phyloP scores from a whole-genome alignment of 2,113 vertebrate genomes.

The Odocoileus virginianus region DNA sequence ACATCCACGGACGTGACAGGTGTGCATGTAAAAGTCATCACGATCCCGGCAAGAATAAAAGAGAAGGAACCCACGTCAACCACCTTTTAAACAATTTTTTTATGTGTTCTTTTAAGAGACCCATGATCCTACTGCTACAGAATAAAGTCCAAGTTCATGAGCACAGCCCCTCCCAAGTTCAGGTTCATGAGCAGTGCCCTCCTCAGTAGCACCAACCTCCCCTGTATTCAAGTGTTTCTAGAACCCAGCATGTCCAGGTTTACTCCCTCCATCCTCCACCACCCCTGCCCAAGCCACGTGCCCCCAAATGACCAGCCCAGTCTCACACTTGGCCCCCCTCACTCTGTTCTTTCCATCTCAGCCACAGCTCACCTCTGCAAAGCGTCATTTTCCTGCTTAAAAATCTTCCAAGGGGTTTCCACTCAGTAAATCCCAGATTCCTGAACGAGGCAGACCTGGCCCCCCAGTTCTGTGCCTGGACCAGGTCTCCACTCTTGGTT shows the following conservation, averaged over 20 bases:
- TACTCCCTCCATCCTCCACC: not conserved
- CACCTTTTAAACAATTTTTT: not conserved
- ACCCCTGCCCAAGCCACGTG: accelerated
- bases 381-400: not conserved
- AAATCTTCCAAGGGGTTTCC: not conserved
- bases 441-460: not conserved
- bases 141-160: not conserved
- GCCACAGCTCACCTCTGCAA: not conserved
- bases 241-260: not conserved
- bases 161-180: not conserved
- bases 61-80: not conserved
- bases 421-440: not conserved
- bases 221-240: not conserved
- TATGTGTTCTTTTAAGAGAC: not conserved
- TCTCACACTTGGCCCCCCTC: accelerated
- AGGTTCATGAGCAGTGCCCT: not conserved
- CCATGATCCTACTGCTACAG: not conserved
- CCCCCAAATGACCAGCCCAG: not conserved
- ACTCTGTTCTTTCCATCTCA: not conserved
- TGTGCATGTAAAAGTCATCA: no score
- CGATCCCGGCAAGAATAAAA: not conserved
- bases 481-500: not conserved
- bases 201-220: not conserved
- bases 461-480: not conserved
- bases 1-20: not conserved